Evolutionary conservation across 2,888 invertebrate species (phyloP).

Genomic region (Thereva unica): DNA sequence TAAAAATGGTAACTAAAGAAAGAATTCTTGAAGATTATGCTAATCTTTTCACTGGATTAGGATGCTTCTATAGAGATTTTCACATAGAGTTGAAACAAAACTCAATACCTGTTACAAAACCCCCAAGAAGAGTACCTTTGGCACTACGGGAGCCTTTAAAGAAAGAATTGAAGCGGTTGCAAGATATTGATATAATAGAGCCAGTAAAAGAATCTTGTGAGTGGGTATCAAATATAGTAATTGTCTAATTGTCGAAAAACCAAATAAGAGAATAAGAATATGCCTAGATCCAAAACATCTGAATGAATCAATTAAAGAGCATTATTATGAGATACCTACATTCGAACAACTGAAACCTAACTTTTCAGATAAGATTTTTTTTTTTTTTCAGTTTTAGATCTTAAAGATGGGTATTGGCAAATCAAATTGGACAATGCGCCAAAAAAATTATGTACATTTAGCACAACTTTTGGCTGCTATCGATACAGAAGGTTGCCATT

Average conservation of each 20-base stretch:
- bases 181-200: conserved; percentile 34
- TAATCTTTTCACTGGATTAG: not conserved
- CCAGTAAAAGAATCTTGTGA: conserved; percentile 34
- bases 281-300: conserved; percentile 38
- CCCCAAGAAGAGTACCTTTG: not conserved
- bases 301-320: conserved; percentile 31
- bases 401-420: conserved; percentile 39
- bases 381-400: conserved; percentile 36
- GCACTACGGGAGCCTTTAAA: conserved; percentile 8
- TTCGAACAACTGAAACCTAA: conserved; percentile 30
- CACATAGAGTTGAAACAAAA: not conserved
- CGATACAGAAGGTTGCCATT: conserved; percentile 28
- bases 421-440: conserved; percentile 31
- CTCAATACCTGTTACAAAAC: not conserved
- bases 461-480: conserved; percentile 20
- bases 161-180: conserved; percentile 33
- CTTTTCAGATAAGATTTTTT: conserved; percentile 21
- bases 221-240: conserved; percentile 39
- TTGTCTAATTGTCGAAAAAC: conserved; percentile 39
- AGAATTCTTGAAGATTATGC: not conserved
- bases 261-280: conserved; percentile 35
- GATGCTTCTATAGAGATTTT: not conserved
- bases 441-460: conserved; percentile 40
- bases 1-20: conserved; percentile 4
- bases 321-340: conserved; percentile 29